Evolutionary conservation across 2,113 vertebrate species (phyloP), one percentile per base, ranked within the genome.

Genomic region (Phrynosoma blainvillii): DNA sequence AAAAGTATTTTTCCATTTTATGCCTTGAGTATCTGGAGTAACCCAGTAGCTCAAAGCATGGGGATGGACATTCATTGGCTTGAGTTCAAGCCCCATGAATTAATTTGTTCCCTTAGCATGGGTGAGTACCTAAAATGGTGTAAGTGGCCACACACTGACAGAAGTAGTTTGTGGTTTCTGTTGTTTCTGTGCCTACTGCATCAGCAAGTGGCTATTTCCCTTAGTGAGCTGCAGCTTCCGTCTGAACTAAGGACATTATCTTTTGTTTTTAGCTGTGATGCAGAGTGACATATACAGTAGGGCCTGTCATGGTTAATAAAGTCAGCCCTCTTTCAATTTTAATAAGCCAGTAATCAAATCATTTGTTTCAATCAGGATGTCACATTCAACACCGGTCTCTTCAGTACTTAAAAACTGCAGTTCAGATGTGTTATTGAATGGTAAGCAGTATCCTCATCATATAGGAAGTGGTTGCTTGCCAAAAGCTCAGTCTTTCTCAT

Each of bases 291-390:
- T 2, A 56, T 92, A 90, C 93, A 79, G 2, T 88, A 92, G 92
- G 88, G 89, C 86, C 92, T 94, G 94, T 95, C 95, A 94, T 85
- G 89, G 86, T 92, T 90, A 85, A 93, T 95, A 89, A 94, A 93
- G 90, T 92, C 94, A 94, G 25, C 25, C 84, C 89, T 89, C 79
- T 90, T 94, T 95, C 94, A 90, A 68, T 94, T 94, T 93, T 95
- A 95, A 89, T 94, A 95, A 95, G 92, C 73, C 84, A 82, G 94
- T 95, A 95, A 96, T 96, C 94, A 96, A 96, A 93, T 91, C 88
- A 83, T 93, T 96, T 96, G 94, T 95, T 94, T 92, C 88, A 89
- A 78, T 12, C 92, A 92, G 94, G 94, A 95, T 95, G 94, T 94
- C 92, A 91, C 75, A 90, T 94, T 94, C 92, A 95, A 91, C 92